Conservation (phyloP, 2,888 invertebrate genomes). For the Tenthredo notha region DNA sequence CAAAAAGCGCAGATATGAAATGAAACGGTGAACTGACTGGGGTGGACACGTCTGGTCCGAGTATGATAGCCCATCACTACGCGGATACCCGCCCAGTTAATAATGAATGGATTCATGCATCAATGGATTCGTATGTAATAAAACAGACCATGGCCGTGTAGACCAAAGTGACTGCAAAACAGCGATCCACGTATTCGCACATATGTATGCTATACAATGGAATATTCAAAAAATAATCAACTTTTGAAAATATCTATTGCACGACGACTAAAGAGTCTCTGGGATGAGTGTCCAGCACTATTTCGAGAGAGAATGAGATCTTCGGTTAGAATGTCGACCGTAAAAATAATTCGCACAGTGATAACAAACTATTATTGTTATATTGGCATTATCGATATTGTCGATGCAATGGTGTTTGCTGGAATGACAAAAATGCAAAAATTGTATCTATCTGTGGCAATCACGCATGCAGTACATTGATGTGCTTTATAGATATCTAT, state of each 20-base stretch:
- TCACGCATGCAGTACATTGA: slow-evolving; percentile 3
- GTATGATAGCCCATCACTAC: slow-evolving; percentile 56
- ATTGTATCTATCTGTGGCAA: slow-evolving; percentile 1
- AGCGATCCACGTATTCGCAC: neutral
- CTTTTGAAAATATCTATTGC: neutral
- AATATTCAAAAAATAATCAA: neutral
- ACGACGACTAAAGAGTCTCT: neutral
- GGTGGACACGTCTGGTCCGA: slow-evolving; percentile 55
- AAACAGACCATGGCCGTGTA: slow-evolving; percentile 28
- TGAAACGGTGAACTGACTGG: slow-evolving; percentile 46
- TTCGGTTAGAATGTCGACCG: neutral
- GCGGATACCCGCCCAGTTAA: slow-evolving; percentile 40
- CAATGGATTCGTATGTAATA: slow-evolving; percentile 38
- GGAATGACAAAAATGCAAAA: neutral
- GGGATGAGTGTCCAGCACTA: neutral
- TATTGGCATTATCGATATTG: neutral
- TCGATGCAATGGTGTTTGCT: neutral
- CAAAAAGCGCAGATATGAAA: slow-evolving; percentile 44
- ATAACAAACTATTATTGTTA: neutral
- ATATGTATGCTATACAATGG: neutral
- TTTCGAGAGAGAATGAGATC: neutral
- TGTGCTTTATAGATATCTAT: slow-evolving; percentile 38
- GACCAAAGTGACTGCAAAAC: slow-evolving; percentile 36
- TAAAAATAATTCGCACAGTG: neutral
- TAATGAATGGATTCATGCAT: slow-evolving; percentile 51